Percentiles rank a stretch among this genome's conserved stretches.
Conservation (phyloP, 2,888 invertebrate genomes). For the Epirrhoe alternata region DNA sequence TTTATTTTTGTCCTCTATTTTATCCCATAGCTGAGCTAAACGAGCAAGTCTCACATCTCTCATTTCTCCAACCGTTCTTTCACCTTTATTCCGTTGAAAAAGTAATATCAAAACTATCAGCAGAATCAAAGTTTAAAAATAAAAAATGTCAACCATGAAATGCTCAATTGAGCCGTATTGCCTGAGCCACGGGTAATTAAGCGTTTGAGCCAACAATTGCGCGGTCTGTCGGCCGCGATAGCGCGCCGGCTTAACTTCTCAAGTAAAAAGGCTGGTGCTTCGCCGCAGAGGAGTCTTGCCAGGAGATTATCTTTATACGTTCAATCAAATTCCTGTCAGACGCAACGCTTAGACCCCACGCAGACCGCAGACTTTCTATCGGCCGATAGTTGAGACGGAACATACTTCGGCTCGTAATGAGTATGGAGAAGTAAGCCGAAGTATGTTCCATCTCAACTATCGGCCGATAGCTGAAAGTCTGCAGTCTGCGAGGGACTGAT, state of each 20-base stretch:
- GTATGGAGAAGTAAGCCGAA: no score
- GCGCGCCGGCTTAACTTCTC: constrained; percentile 64
- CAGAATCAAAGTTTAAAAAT: constrained; percentile 21
- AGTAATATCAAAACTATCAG: constrained; percentile 7
- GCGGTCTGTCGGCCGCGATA: constrained; percentile 64
- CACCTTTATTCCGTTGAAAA: background rate
- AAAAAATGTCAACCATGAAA: constrained; percentile 37
- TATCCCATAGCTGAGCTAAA: no score
- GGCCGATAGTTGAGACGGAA: no score
- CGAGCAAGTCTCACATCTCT: no score
- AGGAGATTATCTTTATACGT: constrained; percentile 15
- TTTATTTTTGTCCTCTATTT: no score
- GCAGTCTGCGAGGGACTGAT: no score
- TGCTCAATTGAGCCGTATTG: constrained; percentile 60
- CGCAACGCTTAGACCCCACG: no score
- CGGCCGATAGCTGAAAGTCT: no score
- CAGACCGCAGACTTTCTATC: no score
- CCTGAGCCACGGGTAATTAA: constrained; percentile 65
- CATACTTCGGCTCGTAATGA: no score
- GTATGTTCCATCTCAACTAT: no score
- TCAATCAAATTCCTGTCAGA: constrained; percentile 6
- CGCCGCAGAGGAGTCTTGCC: constrained; percentile 36
- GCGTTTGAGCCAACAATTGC: constrained; percentile 69
- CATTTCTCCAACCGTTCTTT: no score
- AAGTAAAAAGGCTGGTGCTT: constrained; percentile 57